Evolutionary conservation across 2,797 vertebrate species (phyloP), one percentile per base, ranked within the genome.

Genomic region (Decapterus maruadsi): DNA sequence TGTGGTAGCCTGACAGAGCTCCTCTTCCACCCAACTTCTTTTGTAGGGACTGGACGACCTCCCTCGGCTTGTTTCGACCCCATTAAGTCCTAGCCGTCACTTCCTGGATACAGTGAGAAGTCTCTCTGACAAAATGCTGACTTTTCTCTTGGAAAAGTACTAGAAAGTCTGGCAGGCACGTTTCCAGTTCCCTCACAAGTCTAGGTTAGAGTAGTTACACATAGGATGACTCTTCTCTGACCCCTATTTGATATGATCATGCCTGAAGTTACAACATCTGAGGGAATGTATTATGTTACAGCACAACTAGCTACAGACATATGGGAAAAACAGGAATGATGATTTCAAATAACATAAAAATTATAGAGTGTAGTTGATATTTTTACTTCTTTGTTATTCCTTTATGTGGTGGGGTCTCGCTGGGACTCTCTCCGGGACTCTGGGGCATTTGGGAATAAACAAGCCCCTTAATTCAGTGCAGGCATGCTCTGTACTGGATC

Each of bases 31-130:
- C 86, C 67, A 86, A 80, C 75, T 87, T 90, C 85, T 92, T 87
- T 80, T 83, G 80, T 82, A 79, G 81, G 84, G 82, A 85, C 63
- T 54, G 69, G 77, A 87, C 84, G 90, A 92, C 89, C 91, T 93
- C 89, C 89, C 82, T 85, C 81, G 73, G 89, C 75, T 91, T 81
- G 86, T 87, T 83, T 90, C 89, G 85, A 91, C 90, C 92, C 89
- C 86, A 79, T 83, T 75, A 84, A 83, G 78, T 67, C 78, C 64
- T 81, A 75, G 43, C 75, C 87, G 89, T 94, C 93, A 94, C 92
- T 92, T 94, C 92, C 92, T 92, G 91, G 85, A 92, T 83, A 88
- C 90, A 40, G 58, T 60, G 74, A 65, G 55, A 79, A 69, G 77
- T 85, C 71, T 31, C 68, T 73, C 60, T 65, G 75, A 60, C 84